phyloP scores from a whole-genome alignment of 1,140 invertebrate species.

The Antheraea mylitta region DNA sequence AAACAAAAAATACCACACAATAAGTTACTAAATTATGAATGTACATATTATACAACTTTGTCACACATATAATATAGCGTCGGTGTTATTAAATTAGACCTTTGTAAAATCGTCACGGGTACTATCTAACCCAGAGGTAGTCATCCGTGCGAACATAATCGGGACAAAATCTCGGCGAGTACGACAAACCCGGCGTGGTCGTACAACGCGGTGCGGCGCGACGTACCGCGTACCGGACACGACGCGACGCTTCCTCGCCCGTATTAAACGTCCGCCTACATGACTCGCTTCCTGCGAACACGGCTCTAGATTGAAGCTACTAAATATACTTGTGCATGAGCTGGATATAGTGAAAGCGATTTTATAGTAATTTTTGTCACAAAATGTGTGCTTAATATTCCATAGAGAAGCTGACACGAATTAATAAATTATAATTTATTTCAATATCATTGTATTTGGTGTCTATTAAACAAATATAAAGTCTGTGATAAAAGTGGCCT shows the following conservation, averaged over 20 bases:
- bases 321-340: slow-evolving; percentile 12
- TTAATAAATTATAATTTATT: too few species aligned
- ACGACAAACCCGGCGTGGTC: neutral
- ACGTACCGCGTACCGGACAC: slow-evolving; percentile 21
- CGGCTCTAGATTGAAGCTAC: slow-evolving; percentile 14
- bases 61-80: neutral
- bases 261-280: slow-evolving; percentile 39
- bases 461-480: too few species aligned
- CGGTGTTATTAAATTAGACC: neutral
- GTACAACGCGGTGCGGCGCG: too few species aligned
- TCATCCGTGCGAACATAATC: neutral
- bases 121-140: neutral
- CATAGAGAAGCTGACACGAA: too few species aligned
- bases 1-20: too few species aligned
- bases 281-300: slow-evolving; percentile 34
- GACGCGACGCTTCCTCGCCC: slow-evolving; percentile 42
- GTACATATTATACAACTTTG: neutral
- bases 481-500: too few species aligned
- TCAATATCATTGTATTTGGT: too few species aligned
- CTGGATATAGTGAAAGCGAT: neutral
- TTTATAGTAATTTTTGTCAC: neutral
- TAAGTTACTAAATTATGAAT: too few species aligned
- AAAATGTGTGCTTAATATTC: too few species aligned
- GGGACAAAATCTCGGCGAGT: neutral
- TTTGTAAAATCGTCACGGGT: slow-evolving; percentile 2